Percentiles rank a stretch among this genome's conserved stretches.
phyloP scores from a whole-genome alignment of 2,888 invertebrate species.

The Alitta virens region DNA sequence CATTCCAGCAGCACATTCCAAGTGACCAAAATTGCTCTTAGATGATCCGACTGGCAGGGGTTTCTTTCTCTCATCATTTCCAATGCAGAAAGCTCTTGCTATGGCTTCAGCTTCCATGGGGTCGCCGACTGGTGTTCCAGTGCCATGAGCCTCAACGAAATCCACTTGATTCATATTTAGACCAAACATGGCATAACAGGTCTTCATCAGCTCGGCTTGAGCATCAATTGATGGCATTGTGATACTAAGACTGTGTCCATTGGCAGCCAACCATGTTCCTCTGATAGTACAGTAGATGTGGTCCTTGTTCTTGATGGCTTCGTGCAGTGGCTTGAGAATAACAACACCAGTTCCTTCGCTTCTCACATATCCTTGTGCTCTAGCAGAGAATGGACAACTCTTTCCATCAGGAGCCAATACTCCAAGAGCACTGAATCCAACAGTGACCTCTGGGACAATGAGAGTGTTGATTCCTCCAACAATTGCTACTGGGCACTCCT shows the following conservation, averaged over 20 bases:
- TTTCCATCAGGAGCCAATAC: conserved; percentile 47
- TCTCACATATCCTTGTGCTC: conserved; percentile 52
- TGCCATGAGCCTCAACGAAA: conserved; percentile 51
- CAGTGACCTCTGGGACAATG: conserved; percentile 37
- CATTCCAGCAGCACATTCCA: conserved; percentile 20
- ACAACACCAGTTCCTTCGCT: conserved; percentile 51
- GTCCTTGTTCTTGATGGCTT: conserved; percentile 28
- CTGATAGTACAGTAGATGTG: conserved; percentile 35
- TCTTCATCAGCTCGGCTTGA: conserved; percentile 21
- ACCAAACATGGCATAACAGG: conserved; percentile 14
- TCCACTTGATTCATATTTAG: conserved; percentile 15
- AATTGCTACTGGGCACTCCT: conserved; percentile 33
- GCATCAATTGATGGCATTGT: conserved; percentile 31
- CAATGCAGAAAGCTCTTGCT: conserved; percentile 28
- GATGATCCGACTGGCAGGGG: conserved; percentile 19
- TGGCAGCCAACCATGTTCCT: conserved; percentile 44
- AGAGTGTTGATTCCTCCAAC: conserved; percentile 46
- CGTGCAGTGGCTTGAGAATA: conserved; percentile 39
- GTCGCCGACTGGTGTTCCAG: conserved; percentile 49
- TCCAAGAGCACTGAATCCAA: conserved; percentile 38
- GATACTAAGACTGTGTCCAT: conserved; percentile 46
- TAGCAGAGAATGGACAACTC: conserved; percentile 47
- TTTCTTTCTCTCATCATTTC: conserved; percentile 3
- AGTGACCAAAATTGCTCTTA: conserved; percentile 24
- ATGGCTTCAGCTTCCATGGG: conserved; percentile 40